Evolutionary conservation across 1,140 invertebrate species (phyloP).

Genomic region (Drosophila setifemur): DNA sequence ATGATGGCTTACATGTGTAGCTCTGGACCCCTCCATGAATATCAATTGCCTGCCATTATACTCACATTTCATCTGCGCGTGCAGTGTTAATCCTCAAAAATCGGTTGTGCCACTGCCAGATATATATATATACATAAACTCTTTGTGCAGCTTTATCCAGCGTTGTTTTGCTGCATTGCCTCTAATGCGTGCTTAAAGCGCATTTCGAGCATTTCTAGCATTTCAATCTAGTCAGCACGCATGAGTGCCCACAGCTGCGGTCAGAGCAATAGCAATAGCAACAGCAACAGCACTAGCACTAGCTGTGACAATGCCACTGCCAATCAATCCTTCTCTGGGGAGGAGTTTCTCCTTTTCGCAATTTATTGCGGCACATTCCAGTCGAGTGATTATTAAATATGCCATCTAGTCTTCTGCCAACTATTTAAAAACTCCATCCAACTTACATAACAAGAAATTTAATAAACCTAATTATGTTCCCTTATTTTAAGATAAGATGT

Average conservation of each 20-base stretch:
- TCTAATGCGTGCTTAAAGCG: slow-evolving; percentile 41
- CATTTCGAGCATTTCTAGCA: slow-evolving; percentile 13
- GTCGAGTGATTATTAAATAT: too few species aligned
- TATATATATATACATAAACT: neutral
- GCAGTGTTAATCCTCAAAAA: slow-evolving; percentile 37
- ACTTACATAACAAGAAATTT: too few species aligned
- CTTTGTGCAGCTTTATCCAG: neutral
- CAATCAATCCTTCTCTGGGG: too few species aligned
- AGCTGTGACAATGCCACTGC: too few species aligned
- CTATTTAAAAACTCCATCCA: too few species aligned
- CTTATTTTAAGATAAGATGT: too few species aligned
- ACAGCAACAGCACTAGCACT: too few species aligned
- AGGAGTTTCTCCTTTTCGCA: too few species aligned
- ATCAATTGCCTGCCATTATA: slow-evolving; percentile 19
- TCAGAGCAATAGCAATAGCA: neutral
- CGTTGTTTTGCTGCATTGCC: slow-evolving; percentile 27
- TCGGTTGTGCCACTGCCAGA: neutral
- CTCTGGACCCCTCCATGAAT: slow-evolving; percentile 19
- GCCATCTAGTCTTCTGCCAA: too few species aligned
- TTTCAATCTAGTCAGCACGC: slow-evolving; percentile 10
- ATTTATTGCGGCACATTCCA: too few species aligned
- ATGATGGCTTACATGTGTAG: slow-evolving; percentile 22
- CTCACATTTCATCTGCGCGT: slow-evolving; percentile 18
- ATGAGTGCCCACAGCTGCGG: slow-evolving; percentile 3
- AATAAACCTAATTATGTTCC: too few species aligned